A percentile compares a stretch with the other conserved stretches of the same genome.
These are phyloP conservation scores for Chalcis sispes DNA, from an alignment of 2,888 invertebrate species.

Conservation along the genomic window DNA sequence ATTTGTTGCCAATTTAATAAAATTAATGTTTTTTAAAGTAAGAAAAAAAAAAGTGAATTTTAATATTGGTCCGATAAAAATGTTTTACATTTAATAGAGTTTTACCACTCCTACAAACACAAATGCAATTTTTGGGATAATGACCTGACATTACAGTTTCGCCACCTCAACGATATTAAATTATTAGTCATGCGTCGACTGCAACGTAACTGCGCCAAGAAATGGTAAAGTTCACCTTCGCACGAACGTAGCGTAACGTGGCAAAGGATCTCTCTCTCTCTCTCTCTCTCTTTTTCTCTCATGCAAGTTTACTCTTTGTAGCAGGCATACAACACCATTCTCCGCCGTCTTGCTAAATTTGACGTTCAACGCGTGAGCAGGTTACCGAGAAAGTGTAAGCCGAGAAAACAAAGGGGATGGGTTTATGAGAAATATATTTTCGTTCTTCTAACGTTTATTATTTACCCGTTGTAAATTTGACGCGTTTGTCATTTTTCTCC, in stretches of 20 bases:
- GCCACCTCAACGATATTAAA: slow-evolving; percentile 29
- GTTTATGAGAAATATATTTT: background rate
- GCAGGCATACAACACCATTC: no score
- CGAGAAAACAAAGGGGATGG: background rate
- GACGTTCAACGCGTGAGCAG: background rate
- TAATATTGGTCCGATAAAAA: background rate
- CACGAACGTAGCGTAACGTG: background rate
- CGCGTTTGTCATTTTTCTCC: no score
- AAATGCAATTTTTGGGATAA: slow-evolving; percentile 15
- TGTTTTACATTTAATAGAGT: background rate
- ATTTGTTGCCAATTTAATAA: no score
- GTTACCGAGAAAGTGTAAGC: background rate
- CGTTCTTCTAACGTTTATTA: background rate
- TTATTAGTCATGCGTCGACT: slow-evolving; percentile 31
- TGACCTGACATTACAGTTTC: slow-evolving; percentile 10
- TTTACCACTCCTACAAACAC: no score
- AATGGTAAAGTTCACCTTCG: slow-evolving; percentile 43
- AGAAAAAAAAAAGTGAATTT: no score
- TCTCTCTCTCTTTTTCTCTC: background rate
- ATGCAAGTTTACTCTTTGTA: no score
- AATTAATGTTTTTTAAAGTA: no score
- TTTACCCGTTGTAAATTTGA: no score
- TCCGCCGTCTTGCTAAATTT: slow-evolving; percentile 32
- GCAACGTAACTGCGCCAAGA: slow-evolving; percentile 16
- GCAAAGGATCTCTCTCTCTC: slow-evolving; percentile 19